These are phyloP conservation scores for Agrypnus murinus DNA, from an alignment of 2,888 invertebrate genomes.

Conservation along the genomic window DNA sequence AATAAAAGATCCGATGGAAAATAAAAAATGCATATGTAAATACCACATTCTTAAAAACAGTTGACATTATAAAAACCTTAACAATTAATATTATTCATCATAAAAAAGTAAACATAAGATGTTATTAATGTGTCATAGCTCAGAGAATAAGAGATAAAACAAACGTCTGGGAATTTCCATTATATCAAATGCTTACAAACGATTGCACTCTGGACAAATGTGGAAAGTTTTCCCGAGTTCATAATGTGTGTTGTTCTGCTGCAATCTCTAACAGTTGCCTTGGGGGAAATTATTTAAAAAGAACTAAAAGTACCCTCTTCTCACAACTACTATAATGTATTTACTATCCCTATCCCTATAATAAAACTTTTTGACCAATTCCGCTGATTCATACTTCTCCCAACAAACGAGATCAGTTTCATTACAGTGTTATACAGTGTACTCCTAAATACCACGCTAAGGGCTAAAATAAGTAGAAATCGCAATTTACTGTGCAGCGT, in stretches of 20 bases:
- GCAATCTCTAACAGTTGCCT: slow-evolving; percentile 21
- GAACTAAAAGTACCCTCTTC: not conserved
- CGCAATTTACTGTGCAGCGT: slow-evolving; percentile 37
- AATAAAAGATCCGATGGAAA: too few relatives aligned
- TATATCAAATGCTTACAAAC: not conserved
- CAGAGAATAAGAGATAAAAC: too few relatives aligned
- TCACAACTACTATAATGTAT: slow-evolving; percentile 11
- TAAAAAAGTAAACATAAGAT: too few relatives aligned
- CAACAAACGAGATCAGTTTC: slow-evolving; percentile 36
- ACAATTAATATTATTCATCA: too few relatives aligned
- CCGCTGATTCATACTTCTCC: slow-evolving; percentile 33
- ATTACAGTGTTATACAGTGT: slow-evolving; percentile 35
- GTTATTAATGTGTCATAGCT: not conserved
- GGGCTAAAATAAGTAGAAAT: slow-evolving; percentile 44
- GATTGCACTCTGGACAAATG: not conserved
- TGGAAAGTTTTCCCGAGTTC: not conserved
- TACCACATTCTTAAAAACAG: too few relatives aligned
- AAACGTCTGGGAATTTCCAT: slow-evolving; percentile 9
- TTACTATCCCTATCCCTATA: too few relatives aligned
- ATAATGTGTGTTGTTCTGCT: slow-evolving; percentile 1
- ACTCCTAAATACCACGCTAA: slow-evolving; percentile 39
- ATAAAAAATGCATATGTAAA: too few relatives aligned
- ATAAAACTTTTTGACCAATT: slow-evolving; percentile 24
- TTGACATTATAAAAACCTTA: too few relatives aligned
- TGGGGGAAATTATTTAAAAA: slow-evolving; percentile 25